Conservation (phyloP, 2,888 invertebrate species). For the Rhyacophila evoluta region DNA sequence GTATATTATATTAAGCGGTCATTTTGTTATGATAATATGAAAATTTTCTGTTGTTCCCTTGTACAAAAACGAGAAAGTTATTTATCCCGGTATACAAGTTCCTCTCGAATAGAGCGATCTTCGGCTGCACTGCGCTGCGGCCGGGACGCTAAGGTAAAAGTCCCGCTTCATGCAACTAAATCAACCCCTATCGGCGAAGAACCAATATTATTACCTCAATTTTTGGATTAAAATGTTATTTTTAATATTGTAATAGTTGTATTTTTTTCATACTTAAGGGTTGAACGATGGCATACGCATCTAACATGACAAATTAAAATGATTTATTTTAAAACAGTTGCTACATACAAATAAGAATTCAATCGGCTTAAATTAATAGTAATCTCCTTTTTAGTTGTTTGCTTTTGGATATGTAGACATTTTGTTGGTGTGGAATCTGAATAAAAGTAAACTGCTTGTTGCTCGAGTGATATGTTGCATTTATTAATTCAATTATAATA, state of each 20-base stretch:
- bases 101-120: conserved; percentile 71
- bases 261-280: not conserved
- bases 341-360: too few species aligned
- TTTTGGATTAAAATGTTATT: conserved; percentile 7
- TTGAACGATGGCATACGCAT: too few species aligned
- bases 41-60: conserved; percentile 50
- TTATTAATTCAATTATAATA: not conserved
- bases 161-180: conserved; percentile 38
- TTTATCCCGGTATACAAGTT: conserved; percentile 80
- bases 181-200: conserved; percentile 30
- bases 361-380: too few species aligned
- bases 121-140: conserved; percentile 54
- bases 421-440: too few species aligned
- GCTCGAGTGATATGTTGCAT: too few species aligned
- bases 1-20: conserved; percentile 55
- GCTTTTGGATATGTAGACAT: too few species aligned
- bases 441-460: too few species aligned
- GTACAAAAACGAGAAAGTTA: conserved; percentile 55
- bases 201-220: not conserved
- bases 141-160: conserved; percentile 42
- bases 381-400: too few species aligned
- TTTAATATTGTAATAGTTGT: not conserved
- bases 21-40: conserved; percentile 32
- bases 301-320: too few species aligned
- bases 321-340: too few species aligned